Conservation (phyloP, 1,140 invertebrate genomes). For the Bombus waltoni region DNA sequence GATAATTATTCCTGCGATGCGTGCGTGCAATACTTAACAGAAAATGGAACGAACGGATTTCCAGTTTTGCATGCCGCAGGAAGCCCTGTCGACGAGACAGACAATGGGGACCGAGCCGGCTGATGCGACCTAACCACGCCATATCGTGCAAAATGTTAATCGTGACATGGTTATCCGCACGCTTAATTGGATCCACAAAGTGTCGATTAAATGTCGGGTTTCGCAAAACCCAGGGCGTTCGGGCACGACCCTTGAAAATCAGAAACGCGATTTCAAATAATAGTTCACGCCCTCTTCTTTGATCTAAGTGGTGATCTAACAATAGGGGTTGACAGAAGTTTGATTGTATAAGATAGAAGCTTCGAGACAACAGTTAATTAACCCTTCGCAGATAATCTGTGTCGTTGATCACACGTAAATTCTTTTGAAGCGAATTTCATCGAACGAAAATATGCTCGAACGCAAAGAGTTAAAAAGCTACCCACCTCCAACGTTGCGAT, state of each 20-base stretch:
- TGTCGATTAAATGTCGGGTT: constrained; percentile 29
- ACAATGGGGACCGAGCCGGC: constrained; percentile 37
- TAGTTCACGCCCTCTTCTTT: not conserved
- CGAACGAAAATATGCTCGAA: not conserved
- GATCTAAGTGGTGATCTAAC: not conserved
- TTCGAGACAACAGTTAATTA: no score
- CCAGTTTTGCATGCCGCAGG: constrained; percentile 27
- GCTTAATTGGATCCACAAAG: constrained; percentile 35
- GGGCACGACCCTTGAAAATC: constrained; percentile 9
- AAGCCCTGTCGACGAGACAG: constrained; percentile 35
- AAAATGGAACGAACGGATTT: constrained; percentile 50
- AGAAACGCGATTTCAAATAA: not conserved
- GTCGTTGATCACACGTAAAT: not conserved
- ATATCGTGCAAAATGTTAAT: constrained; percentile 56
- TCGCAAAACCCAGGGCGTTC: not conserved
- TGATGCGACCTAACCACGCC: constrained; percentile 51
- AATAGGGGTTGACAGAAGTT: not conserved
- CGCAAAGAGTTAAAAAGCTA: not conserved
- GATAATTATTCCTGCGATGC: constrained; percentile 43
- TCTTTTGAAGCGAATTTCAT: not conserved
- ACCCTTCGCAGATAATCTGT: no score
- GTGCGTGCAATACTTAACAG: constrained; percentile 41
- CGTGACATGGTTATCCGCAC: constrained; percentile 39
- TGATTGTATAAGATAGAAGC: not conserved
- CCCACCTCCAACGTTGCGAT: constrained; percentile 84